Conservation (phyloP, 2,888 invertebrate genomes). For the Phortica magna region DNA sequence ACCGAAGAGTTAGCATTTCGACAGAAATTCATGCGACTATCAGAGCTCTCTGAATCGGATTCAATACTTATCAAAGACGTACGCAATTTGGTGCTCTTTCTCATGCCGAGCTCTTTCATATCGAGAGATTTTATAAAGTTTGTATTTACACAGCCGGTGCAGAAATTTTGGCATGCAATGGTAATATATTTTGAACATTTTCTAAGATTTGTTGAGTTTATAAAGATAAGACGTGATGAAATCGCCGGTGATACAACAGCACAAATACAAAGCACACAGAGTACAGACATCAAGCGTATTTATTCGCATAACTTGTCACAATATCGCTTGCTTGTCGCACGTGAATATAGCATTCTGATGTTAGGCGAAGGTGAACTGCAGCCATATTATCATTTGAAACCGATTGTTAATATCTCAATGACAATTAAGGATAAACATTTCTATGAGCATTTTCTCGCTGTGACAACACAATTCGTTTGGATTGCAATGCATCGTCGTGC, state of each 20-base stretch:
- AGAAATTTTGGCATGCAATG: slow-evolving; percentile 64
- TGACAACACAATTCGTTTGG: slow-evolving; percentile 67
- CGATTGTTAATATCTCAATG: slow-evolving; percentile 61
- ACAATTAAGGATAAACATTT: slow-evolving; percentile 59
- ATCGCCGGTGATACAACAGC: slow-evolving; percentile 53
- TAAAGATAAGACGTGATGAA: slow-evolving; percentile 67
- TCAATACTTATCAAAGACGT: slow-evolving; percentile 67
- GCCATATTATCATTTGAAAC: slow-evolving; percentile 61
- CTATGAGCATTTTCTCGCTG: slow-evolving; percentile 64
- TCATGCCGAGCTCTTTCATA: slow-evolving; percentile 60
- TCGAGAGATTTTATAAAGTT: slow-evolving; percentile 62
- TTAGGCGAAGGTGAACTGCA: slow-evolving; percentile 61
- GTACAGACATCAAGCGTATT: slow-evolving; percentile 60
- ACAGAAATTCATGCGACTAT: slow-evolving; percentile 60
- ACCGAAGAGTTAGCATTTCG: slow-evolving; percentile 65
- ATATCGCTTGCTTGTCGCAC: slow-evolving; percentile 64
- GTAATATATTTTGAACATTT: slow-evolving; percentile 73
- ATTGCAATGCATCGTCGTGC: slow-evolving; percentile 66
- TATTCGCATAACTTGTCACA: slow-evolving; percentile 63
- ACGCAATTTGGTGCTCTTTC: slow-evolving; percentile 66
- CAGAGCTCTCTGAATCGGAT: slow-evolving; percentile 57
- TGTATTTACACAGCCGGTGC: slow-evolving; percentile 57
- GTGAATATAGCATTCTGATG: slow-evolving; percentile 66
- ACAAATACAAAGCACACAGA: slow-evolving; percentile 59
- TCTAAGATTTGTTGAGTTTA: slow-evolving; percentile 65